Evolutionary conservation across 2,797 vertebrate genomes (phyloP).

Genomic region (Dryobates pubescens): DNA sequence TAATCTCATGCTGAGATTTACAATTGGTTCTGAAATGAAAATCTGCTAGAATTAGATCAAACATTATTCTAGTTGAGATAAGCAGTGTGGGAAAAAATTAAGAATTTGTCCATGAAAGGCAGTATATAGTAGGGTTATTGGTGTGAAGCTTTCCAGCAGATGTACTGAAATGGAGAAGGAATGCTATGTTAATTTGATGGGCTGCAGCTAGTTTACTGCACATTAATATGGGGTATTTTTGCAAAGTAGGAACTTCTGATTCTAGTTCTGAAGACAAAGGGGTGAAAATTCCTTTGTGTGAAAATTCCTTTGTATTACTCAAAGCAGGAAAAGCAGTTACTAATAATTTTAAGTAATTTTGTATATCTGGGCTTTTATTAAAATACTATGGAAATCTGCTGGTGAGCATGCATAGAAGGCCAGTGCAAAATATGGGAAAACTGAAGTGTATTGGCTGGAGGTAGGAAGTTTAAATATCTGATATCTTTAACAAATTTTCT

Average conservation of each 20-base stretch:
- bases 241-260: background rate
- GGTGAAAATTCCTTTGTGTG: background rate
- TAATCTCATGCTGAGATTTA: slow-evolving; percentile 71
- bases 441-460: background rate
- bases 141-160: background rate
- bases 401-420: background rate
- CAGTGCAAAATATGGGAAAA: background rate
- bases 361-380: background rate
- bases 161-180: background rate
- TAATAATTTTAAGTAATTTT: background rate
- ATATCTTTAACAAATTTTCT: background rate
- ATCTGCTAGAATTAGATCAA: slow-evolving; percentile 71
- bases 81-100: slow-evolving; percentile 50
- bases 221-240: background rate
- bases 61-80: slow-evolving; percentile 52
- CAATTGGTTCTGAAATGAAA: slow-evolving; percentile 75
- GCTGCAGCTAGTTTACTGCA: background rate
- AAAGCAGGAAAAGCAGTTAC: background rate
- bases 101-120: slow-evolving; percentile 51
- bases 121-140: background rate
- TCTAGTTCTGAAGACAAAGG: background rate
- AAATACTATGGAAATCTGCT: background rate
- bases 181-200: background rate
- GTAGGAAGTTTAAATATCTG: background rate
- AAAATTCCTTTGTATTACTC: background rate